These are phyloP conservation scores for Poicephalus meyeri DNA, from an alignment of 2,113 vertebrate genomes.

Conservation along the genomic window DNA sequence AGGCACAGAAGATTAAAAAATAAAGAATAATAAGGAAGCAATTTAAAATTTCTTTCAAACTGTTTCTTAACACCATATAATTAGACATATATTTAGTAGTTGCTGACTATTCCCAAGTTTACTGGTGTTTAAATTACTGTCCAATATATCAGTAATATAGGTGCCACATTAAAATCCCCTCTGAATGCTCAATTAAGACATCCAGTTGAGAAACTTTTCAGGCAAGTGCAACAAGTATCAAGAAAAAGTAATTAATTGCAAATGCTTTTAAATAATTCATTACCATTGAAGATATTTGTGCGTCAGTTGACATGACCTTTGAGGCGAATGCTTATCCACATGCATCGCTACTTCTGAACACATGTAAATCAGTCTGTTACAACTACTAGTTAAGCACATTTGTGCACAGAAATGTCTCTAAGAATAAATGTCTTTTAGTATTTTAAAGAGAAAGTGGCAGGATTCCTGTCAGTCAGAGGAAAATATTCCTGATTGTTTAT, in stretches of 20 bases:
- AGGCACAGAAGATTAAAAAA: not conserved
- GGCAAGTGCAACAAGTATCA: not conserved
- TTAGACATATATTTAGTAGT: not conserved
- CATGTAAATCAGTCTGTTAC: not conserved
- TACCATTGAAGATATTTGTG: not conserved
- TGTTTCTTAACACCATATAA: not conserved
- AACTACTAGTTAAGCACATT: not conserved
- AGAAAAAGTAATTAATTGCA: not conserved
- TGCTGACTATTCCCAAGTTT: not conserved
- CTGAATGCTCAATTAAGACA: not conserved
- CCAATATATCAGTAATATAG: not conserved
- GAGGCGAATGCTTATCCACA: not conserved
- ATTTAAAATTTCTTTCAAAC: not conserved
- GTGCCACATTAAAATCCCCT: not conserved
- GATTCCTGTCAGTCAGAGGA: not conserved
- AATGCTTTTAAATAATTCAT: not conserved
- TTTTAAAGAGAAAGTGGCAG: slow-evolving; percentile 17
- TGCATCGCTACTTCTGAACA: not conserved
- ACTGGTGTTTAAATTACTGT: not conserved
- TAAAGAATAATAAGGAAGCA: not conserved
- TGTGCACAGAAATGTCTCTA: not conserved
- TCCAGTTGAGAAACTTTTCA: not conserved
- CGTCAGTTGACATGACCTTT: not conserved
- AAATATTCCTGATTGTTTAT: not conserved
- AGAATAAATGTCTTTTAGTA: not conserved